Conservation (phyloP, 2,888 invertebrate species). For the Linnaemya tessellans region DNA sequence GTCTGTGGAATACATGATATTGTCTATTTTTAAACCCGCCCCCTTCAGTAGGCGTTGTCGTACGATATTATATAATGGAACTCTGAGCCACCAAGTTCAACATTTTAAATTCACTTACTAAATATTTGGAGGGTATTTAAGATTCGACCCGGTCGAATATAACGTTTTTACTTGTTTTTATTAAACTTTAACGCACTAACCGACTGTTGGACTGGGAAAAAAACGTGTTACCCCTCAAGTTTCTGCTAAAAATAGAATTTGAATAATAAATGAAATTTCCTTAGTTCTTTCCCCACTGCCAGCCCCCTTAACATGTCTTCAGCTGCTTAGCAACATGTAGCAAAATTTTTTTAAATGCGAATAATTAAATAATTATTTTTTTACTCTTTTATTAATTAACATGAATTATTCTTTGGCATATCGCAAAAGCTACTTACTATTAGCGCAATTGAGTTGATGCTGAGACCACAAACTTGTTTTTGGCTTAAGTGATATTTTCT, state of each 20-base stretch:
- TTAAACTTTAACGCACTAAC: too few species aligned
- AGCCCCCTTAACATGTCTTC: neutral
- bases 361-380: slow-evolving; percentile 2
- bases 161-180: too few species aligned
- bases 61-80: too few species aligned
- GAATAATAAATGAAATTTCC: neutral
- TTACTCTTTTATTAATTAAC: slow-evolving; percentile 25
- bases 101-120: too few species aligned
- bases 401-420: slow-evolving; percentile 7
- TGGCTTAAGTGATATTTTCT: slow-evolving; percentile 2
- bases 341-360: neutral
- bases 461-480: slow-evolving; percentile 61
- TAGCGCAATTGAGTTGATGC: slow-evolving; percentile 59
- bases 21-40: too few species aligned
- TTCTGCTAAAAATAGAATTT: neutral
- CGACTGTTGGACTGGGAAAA: too few species aligned
- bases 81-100: too few species aligned
- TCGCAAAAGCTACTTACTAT: slow-evolving; percentile 40
- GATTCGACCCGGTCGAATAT: too few species aligned
- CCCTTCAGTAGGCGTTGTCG: too few species aligned
- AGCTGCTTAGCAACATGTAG: neutral
- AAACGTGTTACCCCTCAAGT: neutral
- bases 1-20: too few species aligned
- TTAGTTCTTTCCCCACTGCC: neutral
- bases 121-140: too few species aligned